Evolutionary conservation across 2,888 invertebrate genomes (phyloP).

Genomic region (Synanthedon tipuliformis): DNA sequence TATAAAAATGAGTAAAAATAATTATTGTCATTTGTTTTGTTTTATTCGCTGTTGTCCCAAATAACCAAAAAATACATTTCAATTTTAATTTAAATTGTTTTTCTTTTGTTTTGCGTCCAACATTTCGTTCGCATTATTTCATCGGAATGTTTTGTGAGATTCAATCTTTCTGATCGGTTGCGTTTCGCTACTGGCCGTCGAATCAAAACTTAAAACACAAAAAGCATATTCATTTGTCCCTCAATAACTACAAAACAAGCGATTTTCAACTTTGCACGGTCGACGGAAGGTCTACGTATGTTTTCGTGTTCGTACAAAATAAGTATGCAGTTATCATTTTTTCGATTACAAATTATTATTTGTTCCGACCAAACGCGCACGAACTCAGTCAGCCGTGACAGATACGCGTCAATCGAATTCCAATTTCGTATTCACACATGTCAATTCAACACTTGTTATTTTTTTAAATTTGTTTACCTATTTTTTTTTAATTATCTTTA

Average conservation of each 20-base stretch:
- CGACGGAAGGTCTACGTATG: not conserved
- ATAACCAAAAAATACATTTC: too few species aligned
- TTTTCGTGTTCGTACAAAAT: not conserved
- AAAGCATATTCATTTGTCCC: not conserved
- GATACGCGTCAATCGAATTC: constrained; percentile 43
- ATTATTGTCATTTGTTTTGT: too few species aligned
- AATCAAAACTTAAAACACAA: constrained; percentile 12
- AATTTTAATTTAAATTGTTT: not conserved
- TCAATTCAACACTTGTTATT: constrained; percentile 31
- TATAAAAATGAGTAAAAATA: too few species aligned
- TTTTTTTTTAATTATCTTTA: not conserved
- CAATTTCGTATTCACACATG: constrained; percentile 34
- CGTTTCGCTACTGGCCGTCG: constrained; percentile 45
- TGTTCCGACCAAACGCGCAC: constrained; percentile 41
- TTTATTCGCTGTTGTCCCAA: too few species aligned
- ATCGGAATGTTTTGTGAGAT: constrained; percentile 48
- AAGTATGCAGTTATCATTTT: constrained; percentile 3
- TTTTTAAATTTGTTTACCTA: constrained; percentile 4
- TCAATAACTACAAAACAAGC: not conserved
- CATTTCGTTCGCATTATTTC: constrained; percentile 21
- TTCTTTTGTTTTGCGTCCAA: not conserved
- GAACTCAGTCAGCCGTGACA: constrained; percentile 28
- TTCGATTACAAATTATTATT: constrained; percentile 37
- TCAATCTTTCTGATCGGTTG: constrained; percentile 53
- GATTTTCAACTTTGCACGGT: not conserved